These are phyloP conservation scores for Ferdinandea cuprea DNA, from an alignment of 2,888 invertebrate genomes.

Conservation along the genomic window DNA sequence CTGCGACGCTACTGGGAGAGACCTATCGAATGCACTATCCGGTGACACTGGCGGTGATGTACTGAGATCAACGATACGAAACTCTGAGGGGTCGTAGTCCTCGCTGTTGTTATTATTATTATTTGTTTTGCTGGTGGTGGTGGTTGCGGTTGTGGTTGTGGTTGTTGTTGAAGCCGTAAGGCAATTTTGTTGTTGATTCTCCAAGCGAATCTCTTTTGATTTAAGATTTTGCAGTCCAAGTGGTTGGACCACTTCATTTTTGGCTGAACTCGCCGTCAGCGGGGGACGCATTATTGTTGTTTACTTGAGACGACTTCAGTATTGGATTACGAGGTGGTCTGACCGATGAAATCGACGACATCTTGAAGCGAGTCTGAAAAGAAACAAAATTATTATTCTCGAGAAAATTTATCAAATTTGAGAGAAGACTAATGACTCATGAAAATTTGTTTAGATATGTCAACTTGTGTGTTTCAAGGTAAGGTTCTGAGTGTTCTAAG, in stretches of 20 bases:
- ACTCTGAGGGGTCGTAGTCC: conserved; percentile 66
- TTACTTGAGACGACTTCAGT: conserved; percentile 30
- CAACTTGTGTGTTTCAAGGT: not conserved
- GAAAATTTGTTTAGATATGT: not conserved
- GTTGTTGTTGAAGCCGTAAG: conserved; percentile 19
- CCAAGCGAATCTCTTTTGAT: conserved; percentile 51
- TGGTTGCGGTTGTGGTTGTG: conserved; percentile 47
- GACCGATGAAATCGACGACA: conserved; percentile 50
- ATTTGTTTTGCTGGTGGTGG: conserved; percentile 26
- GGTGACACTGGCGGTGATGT: conserved; percentile 72
- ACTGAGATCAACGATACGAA: conserved; percentile 77
- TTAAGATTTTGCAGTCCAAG: conserved; percentile 47
- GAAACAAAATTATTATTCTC: not conserved
- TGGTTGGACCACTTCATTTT: conserved; percentile 72
- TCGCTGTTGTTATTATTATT: conserved; percentile 47
- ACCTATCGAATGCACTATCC: conserved; percentile 55
- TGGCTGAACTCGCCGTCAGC: conserved; percentile 56
- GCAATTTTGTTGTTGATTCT: conserved; percentile 45
- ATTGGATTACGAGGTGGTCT: conserved; percentile 39
- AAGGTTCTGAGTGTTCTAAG: no score
- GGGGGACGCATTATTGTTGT: conserved; percentile 64
- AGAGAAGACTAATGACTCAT: not conserved
- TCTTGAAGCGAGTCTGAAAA: conserved; percentile 61
- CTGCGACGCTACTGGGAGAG: conserved; percentile 21
- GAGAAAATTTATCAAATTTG: not conserved